Base-by-base conservation (phyloP, 2,888 invertebrate species). In the Leucophenga maculata region DNA sequence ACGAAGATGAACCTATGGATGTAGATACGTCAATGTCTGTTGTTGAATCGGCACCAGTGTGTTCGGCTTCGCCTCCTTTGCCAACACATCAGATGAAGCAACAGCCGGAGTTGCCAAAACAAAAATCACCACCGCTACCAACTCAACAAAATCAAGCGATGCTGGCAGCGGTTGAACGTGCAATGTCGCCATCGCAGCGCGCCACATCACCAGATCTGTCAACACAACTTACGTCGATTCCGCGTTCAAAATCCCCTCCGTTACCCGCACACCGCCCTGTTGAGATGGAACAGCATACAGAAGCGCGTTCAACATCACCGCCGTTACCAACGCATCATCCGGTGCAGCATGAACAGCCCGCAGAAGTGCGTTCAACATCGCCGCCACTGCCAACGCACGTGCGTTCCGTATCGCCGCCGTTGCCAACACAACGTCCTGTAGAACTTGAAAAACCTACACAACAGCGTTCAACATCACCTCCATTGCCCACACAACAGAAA, bases 1-100 rank as follows among this genome's bases (percentile, higher is more conserved):
- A 74, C 16, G 80, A 77, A 48, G 77, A 77, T 54, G 86, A 86
- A 44, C 74, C 83, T 1, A 87, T 87, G 86, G 86, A 86, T 52
- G 77, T 87, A 9, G 87, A 86, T 72, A 46, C 69, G 8, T 75
- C 80, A 6, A 65, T 11, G 11, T 13, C 22, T 6, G 57, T 11
- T 3, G 3, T 14, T 6, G 57, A n/a, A 31, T 31, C 57, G 1
- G 8, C 11, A 39, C 39, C 39, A 39, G 11, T 39, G 39, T 9
- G 8, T 39, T 39, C 39, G 1, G 39, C 39, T 39, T 39, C 39
- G 39, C 39, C 39, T 3, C 39, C 39, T 39, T 39, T 26, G 9
- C 54, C 57, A 18, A 18, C 57, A 18, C 22, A n/a, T 20, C 16
- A 16, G 3, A 14, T 3, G n/a, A n/a, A n/a, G n/a, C n/a, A n/a